These are phyloP conservation scores for Anagyrus pseudococci DNA, from an alignment of 2,888 invertebrate genomes.

Conservation along the genomic window DNA sequence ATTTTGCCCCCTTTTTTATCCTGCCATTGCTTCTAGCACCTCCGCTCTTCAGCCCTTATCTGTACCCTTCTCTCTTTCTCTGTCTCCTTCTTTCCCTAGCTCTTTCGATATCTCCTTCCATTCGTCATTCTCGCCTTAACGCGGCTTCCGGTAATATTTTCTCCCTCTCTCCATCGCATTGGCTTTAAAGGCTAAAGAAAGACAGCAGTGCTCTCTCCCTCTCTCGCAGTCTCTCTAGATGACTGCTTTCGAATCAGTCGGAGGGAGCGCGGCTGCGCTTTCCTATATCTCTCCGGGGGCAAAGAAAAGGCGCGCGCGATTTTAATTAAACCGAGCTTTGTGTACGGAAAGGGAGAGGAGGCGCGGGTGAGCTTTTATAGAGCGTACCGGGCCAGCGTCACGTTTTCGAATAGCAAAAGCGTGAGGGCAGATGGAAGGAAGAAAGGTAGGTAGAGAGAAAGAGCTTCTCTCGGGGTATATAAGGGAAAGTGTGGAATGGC, in stretches of 20 bases:
- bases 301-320: constrained; percentile 40
- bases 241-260: constrained; percentile 29
- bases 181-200: constrained; percentile 11
- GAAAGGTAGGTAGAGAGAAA: too few species aligned
- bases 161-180: constrained; percentile 6
- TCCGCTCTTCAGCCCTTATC: too few species aligned
- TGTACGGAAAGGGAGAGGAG: constrained; percentile 29
- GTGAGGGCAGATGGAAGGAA: too few species aligned
- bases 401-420: background rate
- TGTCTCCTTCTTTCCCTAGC: background rate
- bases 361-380: background rate
- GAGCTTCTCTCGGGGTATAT: too few species aligned
- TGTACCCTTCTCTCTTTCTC: background rate
- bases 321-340: constrained; percentile 44
- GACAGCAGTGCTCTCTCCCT: background rate
- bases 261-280: constrained; percentile 4
- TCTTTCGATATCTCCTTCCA: background rate
- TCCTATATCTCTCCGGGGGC: constrained; percentile 12
- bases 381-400: background rate
- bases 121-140: constrained; percentile 6
- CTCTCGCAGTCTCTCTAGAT: constrained; percentile 9
- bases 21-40: too few species aligned
- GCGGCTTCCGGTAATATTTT: constrained; percentile 18
- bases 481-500: too few species aligned
- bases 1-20: too few species aligned